Percentiles rank a stretch among this genome's conserved stretches.
Conservation (phyloP, 2,888 invertebrate genomes). For the Arenicola marina region DNA sequence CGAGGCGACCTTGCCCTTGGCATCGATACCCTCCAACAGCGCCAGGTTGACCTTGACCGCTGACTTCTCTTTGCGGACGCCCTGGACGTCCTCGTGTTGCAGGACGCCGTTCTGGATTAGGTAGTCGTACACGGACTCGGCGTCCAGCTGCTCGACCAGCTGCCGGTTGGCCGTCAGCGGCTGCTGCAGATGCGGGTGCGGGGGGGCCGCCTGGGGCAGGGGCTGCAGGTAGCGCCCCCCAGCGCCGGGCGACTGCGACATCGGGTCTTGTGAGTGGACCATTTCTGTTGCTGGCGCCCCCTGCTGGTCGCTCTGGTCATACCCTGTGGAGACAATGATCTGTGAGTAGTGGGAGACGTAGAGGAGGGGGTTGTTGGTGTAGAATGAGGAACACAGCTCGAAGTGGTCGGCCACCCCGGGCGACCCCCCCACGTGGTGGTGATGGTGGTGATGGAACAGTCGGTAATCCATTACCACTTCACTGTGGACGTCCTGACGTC, state of each 20-base stretch:
- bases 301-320: conserved; percentile 2
- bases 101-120: conserved; percentile 52
- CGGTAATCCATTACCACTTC: too few relatives aligned
- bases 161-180: conserved; percentile 36
- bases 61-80: conserved; percentile 7
- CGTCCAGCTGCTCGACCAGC: conserved; percentile 50
- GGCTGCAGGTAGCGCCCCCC: not conserved
- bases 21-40: conserved; percentile 49
- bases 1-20: conserved; percentile 40
- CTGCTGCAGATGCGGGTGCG: too few relatives aligned
- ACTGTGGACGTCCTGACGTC: too few relatives aligned
- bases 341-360: conserved; percentile 29
- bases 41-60: conserved; percentile 42
- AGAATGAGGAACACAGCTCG: conserved; percentile 24
- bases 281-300: too few relatives aligned
- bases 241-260: too few relatives aligned
- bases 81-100: not conserved
- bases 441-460: too few relatives aligned
- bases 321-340: conserved; percentile 28
- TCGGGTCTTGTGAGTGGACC: too few relatives aligned
- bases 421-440: too few relatives aligned
- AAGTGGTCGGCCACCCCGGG: too few relatives aligned
- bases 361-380: conserved; percentile 30
- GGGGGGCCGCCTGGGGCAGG: not conserved
- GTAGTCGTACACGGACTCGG: conserved; percentile 55